These are phyloP conservation scores for Drosophila neotestacea DNA, from an alignment of 2,888 invertebrate genomes.

Conservation along the genomic window DNA sequence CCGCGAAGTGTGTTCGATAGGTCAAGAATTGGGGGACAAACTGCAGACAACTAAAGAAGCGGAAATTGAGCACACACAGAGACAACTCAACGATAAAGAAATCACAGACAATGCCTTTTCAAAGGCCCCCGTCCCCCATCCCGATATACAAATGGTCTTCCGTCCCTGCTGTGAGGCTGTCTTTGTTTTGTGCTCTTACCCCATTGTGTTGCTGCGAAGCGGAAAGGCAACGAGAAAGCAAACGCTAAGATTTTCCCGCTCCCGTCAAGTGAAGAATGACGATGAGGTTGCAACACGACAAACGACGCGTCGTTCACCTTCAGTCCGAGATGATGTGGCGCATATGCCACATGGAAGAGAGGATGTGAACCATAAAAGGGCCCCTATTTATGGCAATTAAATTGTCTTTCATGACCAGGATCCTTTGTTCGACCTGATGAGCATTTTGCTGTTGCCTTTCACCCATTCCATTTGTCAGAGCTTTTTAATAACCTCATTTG, in stretches of 20 bases:
- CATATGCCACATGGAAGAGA: conserved; percentile 3
- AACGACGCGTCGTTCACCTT: conserved; percentile 35
- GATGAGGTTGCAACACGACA: conserved; percentile 33
- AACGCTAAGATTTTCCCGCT: conserved; percentile 49
- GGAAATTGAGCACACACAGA: conserved; percentile 26
- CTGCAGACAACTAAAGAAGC: conserved; percentile 25
- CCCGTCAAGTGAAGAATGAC: conserved; percentile 13
- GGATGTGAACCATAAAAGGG: conserved; percentile 32
- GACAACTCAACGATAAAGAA: conserved; percentile 36
- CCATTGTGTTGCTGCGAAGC: conserved; percentile 29
- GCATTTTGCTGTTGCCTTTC: conserved; percentile 32
- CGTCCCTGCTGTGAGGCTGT: background rate
- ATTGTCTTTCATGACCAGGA: conserved; percentile 53
- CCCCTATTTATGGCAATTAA: conserved; percentile 71
- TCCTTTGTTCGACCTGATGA: conserved; percentile 55
- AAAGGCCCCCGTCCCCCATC: background rate
- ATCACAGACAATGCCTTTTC: conserved; percentile 44
- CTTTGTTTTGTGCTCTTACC: conserved; percentile 45
- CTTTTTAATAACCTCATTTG: conserved; percentile 57
- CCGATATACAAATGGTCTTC: background rate
- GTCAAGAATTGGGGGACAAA: conserved; percentile 34
- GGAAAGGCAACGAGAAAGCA: conserved; percentile 50
- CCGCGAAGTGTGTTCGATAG: conserved; percentile 26
- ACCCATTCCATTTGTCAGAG: background rate
- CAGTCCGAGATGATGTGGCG: conserved; percentile 5